These are phyloP conservation scores for Ormyrus rosae DNA, from an alignment of 2,888 invertebrate genomes.

Conservation along the genomic window DNA sequence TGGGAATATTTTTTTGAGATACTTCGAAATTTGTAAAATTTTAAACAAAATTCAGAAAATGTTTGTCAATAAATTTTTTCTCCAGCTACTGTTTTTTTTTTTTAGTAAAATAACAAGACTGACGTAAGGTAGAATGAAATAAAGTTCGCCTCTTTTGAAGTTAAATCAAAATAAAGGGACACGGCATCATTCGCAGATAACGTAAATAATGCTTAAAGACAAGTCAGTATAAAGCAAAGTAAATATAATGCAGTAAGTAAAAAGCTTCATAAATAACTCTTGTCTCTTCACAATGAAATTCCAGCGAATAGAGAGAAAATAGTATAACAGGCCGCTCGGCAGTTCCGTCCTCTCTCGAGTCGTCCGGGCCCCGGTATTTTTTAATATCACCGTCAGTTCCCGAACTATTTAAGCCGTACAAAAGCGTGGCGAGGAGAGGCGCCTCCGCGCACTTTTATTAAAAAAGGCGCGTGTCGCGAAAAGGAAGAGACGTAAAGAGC, in stretches of 20 bases:
- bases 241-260: not conserved
- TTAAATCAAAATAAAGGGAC: too few species aligned
- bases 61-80: too few species aligned
- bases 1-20: too few species aligned
- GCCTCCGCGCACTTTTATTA: constrained; percentile 13
- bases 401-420: not conserved
- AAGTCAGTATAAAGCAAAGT: not conserved
- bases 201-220: too few species aligned
- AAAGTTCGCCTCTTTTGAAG: too few species aligned
- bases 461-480: not conserved
- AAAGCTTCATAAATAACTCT: not conserved
- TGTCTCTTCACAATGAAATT: not conserved
- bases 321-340: too few species aligned
- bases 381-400: constrained; percentile 8
- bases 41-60: too few species aligned
- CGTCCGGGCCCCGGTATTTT: constrained; percentile 6
- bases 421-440: not conserved
- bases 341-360: not conserved
- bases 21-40: too few species aligned
- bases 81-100: too few species aligned
- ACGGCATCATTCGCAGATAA: too few species aligned
- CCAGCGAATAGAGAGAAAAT: not conserved
- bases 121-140: too few species aligned
- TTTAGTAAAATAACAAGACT: too few species aligned
- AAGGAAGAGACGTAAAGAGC: constrained; percentile 13